phyloP scores from a whole-genome alignment of 2,888 invertebrate genomes.

The Chorisops tibialis region DNA sequence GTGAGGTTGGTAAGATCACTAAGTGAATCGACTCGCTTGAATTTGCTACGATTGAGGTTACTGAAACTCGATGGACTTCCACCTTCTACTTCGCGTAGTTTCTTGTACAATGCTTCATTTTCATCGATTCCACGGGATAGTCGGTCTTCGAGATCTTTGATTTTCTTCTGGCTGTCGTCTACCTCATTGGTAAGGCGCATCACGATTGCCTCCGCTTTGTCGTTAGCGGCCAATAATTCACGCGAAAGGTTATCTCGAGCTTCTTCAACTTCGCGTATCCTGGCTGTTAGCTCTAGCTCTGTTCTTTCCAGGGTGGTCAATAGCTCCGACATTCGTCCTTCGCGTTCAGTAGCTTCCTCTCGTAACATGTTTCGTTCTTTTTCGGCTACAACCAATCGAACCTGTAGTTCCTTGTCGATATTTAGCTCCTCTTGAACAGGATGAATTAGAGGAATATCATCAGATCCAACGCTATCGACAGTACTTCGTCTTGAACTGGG shows the following conservation, averaged over 20 bases:
- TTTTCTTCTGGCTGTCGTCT: slow-evolving; percentile 61
- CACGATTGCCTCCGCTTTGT: slow-evolving; percentile 67
- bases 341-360: slow-evolving; percentile 68
- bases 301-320: slow-evolving; percentile 71
- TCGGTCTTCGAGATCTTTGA: slow-evolving; percentile 52
- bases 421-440: slow-evolving; percentile 47
- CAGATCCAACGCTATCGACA: slow-evolving; percentile 62
- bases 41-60: slow-evolving; percentile 48
- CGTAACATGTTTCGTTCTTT: slow-evolving; percentile 70
- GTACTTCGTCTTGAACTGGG: slow-evolving; percentile 61
- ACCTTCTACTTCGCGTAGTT: slow-evolving; percentile 70
- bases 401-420: slow-evolving; percentile 61
- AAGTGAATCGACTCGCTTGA: slow-evolving; percentile 69
- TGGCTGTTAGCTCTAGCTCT: slow-evolving; percentile 69
- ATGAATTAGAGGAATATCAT: slow-evolving; percentile 52
- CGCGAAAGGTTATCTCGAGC: slow-evolving; percentile 62
- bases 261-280: slow-evolving; percentile 69
- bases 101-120: slow-evolving; percentile 69
- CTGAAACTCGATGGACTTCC: slow-evolving; percentile 43
- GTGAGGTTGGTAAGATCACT: slow-evolving; percentile 79
- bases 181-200: slow-evolving; percentile 66
- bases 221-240: slow-evolving; percentile 65
- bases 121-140: slow-evolving; percentile 70
- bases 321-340: slow-evolving; percentile 74
- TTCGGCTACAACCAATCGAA: slow-evolving; percentile 67